phyloP scores from a whole-genome alignment of 1,140 invertebrate species.

The Panulirus ornatus region DNA sequence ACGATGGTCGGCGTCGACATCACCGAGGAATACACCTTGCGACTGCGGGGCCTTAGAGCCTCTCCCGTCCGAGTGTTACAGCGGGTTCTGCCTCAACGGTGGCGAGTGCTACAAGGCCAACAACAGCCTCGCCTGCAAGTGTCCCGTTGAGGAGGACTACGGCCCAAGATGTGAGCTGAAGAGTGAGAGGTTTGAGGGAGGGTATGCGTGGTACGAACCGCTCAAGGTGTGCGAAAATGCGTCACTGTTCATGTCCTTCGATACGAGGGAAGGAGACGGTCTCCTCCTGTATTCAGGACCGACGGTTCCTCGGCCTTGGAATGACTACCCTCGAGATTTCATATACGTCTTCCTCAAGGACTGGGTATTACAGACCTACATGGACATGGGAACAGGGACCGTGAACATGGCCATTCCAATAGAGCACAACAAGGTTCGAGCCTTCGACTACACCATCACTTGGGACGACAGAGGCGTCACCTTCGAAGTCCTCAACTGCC shows the following conservation, averaged over 20 bases:
- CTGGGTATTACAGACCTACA: slow-evolving; percentile 94
- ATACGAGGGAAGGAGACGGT: slow-evolving; percentile 92
- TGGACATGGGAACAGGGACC: slow-evolving; percentile 97
- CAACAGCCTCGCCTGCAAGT: slow-evolving; percentile 41
- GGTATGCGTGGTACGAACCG: slow-evolving; percentile 97
- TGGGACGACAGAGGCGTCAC: slow-evolving; percentile 48
- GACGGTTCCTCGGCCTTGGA: slow-evolving; percentile 92
- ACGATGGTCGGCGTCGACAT: slow-evolving; percentile 95
- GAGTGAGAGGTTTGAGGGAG: slow-evolving; percentile 92
- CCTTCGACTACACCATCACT: slow-evolving; percentile 33
- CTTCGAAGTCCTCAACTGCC: slow-evolving; percentile 53
- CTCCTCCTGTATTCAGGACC: slow-evolving; percentile 98
- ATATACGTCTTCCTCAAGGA: slow-evolving; percentile 93
- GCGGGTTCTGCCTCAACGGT: slow-evolving; percentile 89
- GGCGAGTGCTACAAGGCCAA: slow-evolving; percentile 79
- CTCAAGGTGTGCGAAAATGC: slow-evolving; percentile 97
- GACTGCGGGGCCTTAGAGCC: slow-evolving; percentile 94
- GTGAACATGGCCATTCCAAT: slow-evolving; percentile 92
- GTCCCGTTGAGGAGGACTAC: slow-evolving; percentile 77
- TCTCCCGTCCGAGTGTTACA: slow-evolving; percentile 48
- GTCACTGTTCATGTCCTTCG: slow-evolving; percentile 95
- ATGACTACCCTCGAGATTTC: slow-evolving; percentile 90
- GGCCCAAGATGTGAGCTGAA: slow-evolving; percentile 97
- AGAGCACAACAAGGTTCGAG: slow-evolving; percentile 78
- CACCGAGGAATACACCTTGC: slow-evolving; percentile 91